Conservation (phyloP, 2,888 invertebrate genomes). For the Beris morrisii region DNA sequence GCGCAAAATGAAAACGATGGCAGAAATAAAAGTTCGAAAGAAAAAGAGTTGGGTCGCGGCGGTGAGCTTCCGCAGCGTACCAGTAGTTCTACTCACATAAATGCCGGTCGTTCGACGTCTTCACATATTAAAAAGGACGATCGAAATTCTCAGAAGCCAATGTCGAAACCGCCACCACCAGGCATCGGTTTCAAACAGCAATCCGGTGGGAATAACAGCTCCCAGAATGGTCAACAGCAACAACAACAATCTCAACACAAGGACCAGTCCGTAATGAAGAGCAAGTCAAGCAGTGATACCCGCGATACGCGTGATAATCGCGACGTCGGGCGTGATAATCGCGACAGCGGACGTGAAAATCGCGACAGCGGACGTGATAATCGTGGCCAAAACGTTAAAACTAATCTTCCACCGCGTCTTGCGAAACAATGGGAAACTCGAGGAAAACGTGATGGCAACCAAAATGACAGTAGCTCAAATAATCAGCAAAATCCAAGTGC, state of each 20-base stretch:
- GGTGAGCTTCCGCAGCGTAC: slow-evolving; percentile 42
- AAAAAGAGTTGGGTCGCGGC: slow-evolving; percentile 45
- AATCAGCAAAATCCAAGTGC: slow-evolving; percentile 60
- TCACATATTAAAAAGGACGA: slow-evolving; percentile 45
- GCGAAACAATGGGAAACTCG: slow-evolving; percentile 71
- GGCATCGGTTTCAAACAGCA: slow-evolving; percentile 45
- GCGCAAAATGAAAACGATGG: slow-evolving; percentile 62
- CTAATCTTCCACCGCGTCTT: slow-evolving; percentile 74
- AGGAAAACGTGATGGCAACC: slow-evolving; percentile 31
- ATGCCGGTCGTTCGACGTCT: slow-evolving; percentile 32
- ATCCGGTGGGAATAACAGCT: slow-evolving; percentile 42
- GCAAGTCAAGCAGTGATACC: slow-evolving; percentile 33
- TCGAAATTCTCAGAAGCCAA: slow-evolving; percentile 39
- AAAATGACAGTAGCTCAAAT: slow-evolving; percentile 16
- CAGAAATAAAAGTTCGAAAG: slow-evolving; percentile 46
- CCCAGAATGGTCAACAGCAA: slow-evolving; percentile 46
- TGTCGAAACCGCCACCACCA: slow-evolving; percentile 44
- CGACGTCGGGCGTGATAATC: slow-evolving; percentile 49
- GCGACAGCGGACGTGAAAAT: slow-evolving; percentile 46
- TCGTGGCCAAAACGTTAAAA: slow-evolving; percentile 58
- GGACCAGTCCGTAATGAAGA: slow-evolving; percentile 56
- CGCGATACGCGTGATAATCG: slow-evolving; percentile 40
- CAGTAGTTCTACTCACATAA: slow-evolving; percentile 42
- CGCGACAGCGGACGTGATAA: slow-evolving; percentile 47
- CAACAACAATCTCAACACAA: slow-evolving; percentile 59